Evolutionary conservation across 2,113 vertebrate species (phyloP).

Genomic region (Halcyon senegalensis): DNA sequence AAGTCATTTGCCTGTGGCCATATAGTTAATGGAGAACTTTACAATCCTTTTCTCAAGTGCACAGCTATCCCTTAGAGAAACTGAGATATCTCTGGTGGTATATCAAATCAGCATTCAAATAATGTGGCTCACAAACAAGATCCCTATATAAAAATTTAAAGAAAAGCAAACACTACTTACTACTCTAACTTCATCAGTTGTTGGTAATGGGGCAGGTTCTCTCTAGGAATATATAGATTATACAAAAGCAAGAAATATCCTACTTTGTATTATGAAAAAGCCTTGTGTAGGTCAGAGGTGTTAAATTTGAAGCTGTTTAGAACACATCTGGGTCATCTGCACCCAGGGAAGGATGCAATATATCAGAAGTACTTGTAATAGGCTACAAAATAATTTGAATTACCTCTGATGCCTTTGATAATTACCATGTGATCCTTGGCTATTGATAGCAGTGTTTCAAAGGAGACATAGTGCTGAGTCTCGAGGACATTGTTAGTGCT

Average conservation of each 20-base stretch:
- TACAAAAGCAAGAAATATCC: background rate
- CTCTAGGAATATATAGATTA: background rate
- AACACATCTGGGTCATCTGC: background rate
- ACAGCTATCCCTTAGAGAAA: background rate
- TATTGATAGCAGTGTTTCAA: slow-evolving; percentile 52
- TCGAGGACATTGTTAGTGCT: background rate
- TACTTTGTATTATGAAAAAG: background rate
- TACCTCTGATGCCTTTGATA: slow-evolving; percentile 17
- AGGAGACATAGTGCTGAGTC: slow-evolving; percentile 4
- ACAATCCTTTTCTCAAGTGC: background rate
- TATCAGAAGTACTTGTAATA: slow-evolving; percentile 4
- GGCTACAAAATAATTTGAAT: slow-evolving; percentile 6
- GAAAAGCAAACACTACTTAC: background rate
- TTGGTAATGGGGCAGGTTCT: background rate
- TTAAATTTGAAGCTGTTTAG: background rate
- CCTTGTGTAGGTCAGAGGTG: background rate
- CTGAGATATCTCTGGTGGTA: background rate
- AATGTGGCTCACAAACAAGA: background rate
- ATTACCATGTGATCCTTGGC: slow-evolving; percentile 31
- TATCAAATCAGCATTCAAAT: background rate
- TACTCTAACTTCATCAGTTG: background rate
- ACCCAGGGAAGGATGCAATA: background rate
- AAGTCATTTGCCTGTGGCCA: background rate
- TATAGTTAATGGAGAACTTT: background rate
- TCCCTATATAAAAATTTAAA: background rate